Base-by-base conservation (phyloP, 2,888 invertebrate genomes). In the Scaptomyza cyrtandrae region DNA sequence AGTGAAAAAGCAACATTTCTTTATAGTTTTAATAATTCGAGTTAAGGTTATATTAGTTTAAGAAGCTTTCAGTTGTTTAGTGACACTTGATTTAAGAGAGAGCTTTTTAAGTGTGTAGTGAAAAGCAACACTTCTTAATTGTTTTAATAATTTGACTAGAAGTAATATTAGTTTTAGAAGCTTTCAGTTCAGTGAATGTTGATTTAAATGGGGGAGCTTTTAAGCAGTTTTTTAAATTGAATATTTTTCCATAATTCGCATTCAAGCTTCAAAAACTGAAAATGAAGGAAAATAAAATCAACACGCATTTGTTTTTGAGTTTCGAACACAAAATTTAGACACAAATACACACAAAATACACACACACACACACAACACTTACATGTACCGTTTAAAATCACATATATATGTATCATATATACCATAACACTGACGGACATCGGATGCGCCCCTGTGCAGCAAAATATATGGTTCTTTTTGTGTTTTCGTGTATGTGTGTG, bases 401-500 rank as follows among this genome's bases (percentile, higher is more conserved):
- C 45, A 16, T 5, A 2, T n/a, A 44, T 37, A 39, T 49, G 19
- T 19, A 19, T 39, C 3, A 48, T 59, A 43, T 39, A 37, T 39
- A 39, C 9, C 16, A 16, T 37, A 48, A 24, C 31, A 16, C 10
- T 37, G 19, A 35, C 41, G 56, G 35, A 45, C 11, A 50, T 50
- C 62, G 59, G 63, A 75, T 75, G 80, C 63, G 54, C 56, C 24
- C 49, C 59, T 35, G 61, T 86, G 61, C 48, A 64, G 57, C 31
- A 62, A 63, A 33, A 62, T 66, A 66, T 69, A 72, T 65, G 72
- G 58, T 49, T 52, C 49, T 67, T 31, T 59, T 69, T 67, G 35
- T 73, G 37, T 70, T 80, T 31, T 71, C 67, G 59, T 70, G 88
- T 89, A 66, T 70, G 88, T 81, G 71, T 80, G 60, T 56, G 63